A percentile compares a stretch with the other conserved stretches of the same genome.
Conservation (phyloP, 1,140 invertebrate species). For the Cepaea nemoralis region DNA sequence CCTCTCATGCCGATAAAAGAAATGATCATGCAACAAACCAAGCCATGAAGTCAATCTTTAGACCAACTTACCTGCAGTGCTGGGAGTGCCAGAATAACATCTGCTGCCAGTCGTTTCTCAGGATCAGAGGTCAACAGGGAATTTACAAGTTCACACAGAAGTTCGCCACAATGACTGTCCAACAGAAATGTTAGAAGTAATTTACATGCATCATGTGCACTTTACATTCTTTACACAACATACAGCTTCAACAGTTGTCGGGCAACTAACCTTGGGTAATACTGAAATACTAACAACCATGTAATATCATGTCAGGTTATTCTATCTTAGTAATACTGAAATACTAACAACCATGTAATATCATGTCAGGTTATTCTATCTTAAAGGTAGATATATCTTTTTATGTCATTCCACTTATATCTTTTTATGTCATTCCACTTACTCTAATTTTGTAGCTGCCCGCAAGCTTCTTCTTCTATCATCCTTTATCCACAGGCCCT, state of each 20-base stretch:
- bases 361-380: not conserved
- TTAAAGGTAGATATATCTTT: no score
- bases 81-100: conserved; percentile 71
- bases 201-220: no score
- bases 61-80: conserved; percentile 51
- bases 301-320: not conserved
- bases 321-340: not conserved
- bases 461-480: no score
- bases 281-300: not conserved
- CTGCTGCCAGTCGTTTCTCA: conserved; percentile 73
- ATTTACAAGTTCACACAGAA: conserved; percentile 73
- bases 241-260: not conserved
- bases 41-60: not conserved
- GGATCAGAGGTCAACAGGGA: conserved; percentile 68
- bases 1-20: not conserved
- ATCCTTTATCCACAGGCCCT: no score
- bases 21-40: not conserved
- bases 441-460: no score
- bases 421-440: no score
- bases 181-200: not conserved
- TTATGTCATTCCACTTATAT: no score
- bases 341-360: not conserved
- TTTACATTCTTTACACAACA: not conserved
- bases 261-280: not conserved
- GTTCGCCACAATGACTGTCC: conserved; percentile 76